These are phyloP conservation scores for Limanda limanda DNA, from an alignment of 2,113 vertebrate genomes.

Conservation along the genomic window DNA sequence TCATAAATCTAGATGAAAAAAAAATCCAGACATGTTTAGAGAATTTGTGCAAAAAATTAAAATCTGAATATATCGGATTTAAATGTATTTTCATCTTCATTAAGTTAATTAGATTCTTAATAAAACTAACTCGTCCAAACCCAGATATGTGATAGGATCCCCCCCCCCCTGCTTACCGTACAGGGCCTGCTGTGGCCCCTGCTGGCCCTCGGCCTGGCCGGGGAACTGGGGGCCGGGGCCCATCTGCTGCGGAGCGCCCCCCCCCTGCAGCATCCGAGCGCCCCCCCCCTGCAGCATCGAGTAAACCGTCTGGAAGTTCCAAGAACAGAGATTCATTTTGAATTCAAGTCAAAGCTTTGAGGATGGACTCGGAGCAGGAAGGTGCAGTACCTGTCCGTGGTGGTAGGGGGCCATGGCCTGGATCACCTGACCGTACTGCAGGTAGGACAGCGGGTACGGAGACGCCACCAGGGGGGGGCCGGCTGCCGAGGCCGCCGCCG, in stretches of 20 bases:
- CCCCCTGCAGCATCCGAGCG: constrained; percentile 85
- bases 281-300: constrained; percentile 88
- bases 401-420: constrained; percentile 87
- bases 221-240: constrained; percentile 87
- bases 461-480: constrained; percentile 87
- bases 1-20: too few species aligned
- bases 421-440: constrained; percentile 89
- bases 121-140: too few species aligned
- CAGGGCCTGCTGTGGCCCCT: constrained; percentile 81
- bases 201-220: constrained; percentile 84
- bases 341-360: neutral
- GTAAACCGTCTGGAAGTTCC: constrained; percentile 61
- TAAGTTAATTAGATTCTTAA: too few species aligned
- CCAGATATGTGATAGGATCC: too few species aligned
- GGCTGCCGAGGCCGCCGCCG: constrained; percentile 83
- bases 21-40: too few species aligned
- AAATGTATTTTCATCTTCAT: too few species aligned
- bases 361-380: neutral
- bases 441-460: constrained; percentile 86
- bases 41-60: too few species aligned
- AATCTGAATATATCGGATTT: too few species aligned
- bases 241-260: constrained; percentile 85
- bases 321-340: neutral
- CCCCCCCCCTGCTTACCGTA: constrained; percentile 80
- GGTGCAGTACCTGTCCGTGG: constrained; percentile 82